Evolutionary conservation across 2,113 vertebrate species (phyloP).

Genomic region (Sigmodon hispidus): DNA sequence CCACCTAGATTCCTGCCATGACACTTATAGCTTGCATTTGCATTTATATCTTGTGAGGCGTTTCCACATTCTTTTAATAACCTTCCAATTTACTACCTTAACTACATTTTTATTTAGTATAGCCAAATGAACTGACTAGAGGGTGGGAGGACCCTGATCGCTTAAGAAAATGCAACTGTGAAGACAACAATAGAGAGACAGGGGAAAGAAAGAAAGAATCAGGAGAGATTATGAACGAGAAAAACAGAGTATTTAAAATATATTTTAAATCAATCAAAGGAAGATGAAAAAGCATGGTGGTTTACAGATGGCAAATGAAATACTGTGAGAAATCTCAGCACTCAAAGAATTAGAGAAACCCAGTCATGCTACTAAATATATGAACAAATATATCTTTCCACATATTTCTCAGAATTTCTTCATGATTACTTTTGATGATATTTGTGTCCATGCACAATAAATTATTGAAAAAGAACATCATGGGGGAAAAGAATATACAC

Average conservation of each 20-base stretch:
- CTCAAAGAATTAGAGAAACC: background rate
- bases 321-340: background rate
- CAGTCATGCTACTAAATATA: background rate
- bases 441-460: background rate
- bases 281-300: background rate
- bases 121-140: background rate
- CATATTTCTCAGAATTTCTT: conserved; percentile 25
- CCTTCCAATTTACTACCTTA: background rate
- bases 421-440: background rate
- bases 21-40: background rate
- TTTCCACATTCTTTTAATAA: conserved; percentile 32
- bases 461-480: background rate
- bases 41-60: background rate
- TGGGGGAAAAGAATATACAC: background rate
- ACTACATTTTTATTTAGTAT: background rate
- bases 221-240: background rate
- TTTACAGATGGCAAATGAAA: background rate
- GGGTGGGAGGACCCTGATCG: background rate
- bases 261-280: background rate
- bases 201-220: background rate
- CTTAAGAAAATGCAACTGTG: conserved; percentile 22
- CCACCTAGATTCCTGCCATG: background rate
- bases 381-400: background rate
- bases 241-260: background rate
- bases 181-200: background rate